Evolutionary conservation across 2,113 vertebrate species (phyloP).

Genomic region (Cepphus grylle): DNA sequence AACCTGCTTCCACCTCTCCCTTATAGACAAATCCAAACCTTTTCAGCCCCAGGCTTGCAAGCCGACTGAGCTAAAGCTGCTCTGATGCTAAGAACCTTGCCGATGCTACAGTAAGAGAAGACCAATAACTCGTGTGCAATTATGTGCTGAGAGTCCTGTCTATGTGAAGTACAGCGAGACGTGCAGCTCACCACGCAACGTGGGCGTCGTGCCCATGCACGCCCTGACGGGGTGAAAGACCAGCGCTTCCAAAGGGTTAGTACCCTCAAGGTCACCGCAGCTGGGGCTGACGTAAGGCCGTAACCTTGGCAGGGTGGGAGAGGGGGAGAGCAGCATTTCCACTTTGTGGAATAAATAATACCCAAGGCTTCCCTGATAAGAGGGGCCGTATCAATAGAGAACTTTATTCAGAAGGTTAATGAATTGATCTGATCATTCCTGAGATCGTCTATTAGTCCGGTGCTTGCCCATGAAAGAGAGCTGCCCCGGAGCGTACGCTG

Average conservation of each 20-base stretch:
- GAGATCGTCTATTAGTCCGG: constrained; percentile 56
- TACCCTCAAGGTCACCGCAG: constrained; percentile 36
- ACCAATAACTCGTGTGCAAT: background rate
- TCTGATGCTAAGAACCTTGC: background rate
- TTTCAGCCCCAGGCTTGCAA: background rate
- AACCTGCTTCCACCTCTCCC: background rate
- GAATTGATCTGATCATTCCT: constrained; percentile 58
- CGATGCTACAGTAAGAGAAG: background rate
- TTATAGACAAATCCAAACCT: background rate
- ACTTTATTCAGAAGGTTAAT: constrained; percentile 59
- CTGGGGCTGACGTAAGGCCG: constrained; percentile 50
- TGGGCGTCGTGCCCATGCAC: background rate
- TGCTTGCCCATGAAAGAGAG: constrained; percentile 41
- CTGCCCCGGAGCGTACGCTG: constrained; percentile 20
- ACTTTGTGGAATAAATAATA: constrained; percentile 64
- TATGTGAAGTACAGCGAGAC: background rate
- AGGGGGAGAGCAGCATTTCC: constrained; percentile 35
- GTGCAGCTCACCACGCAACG: background rate
- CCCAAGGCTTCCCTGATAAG: constrained; percentile 65
- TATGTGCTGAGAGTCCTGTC: background rate
- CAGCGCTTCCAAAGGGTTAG: constrained; percentile 17
- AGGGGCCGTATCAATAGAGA: constrained; percentile 38
- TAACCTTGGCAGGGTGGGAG: constrained; percentile 60
- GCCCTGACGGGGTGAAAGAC: background rate
- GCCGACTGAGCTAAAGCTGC: background rate